Evolutionary conservation across 30 jellyfish, hydroid and myxozoan genomes (phyloP), one percentile per base, ranked within the genome.

Genomic region (Aurelia coerulea): DNA sequence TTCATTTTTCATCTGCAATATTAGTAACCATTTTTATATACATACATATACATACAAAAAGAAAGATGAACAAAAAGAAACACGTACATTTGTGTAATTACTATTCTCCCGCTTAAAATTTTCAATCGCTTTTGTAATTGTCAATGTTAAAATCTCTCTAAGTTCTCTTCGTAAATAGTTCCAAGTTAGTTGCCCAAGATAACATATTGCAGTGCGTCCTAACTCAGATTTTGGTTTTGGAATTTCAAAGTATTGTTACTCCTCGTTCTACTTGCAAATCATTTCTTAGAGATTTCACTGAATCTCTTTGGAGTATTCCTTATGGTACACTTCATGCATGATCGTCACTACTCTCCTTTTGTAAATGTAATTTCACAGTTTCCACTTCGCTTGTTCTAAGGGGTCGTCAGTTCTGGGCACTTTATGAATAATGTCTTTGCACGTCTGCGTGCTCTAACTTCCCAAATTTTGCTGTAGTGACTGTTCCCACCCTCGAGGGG

Each of bases 331-430:
- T 53, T 53, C 65, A 53, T 53, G 65, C 65, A 53, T 53, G 65
- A 53, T 53, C 65, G 65, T 53, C 65, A 16, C 0, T 16, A 53
- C 65, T 0, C 0, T 53, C 16, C 65, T 53, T 53, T 53, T 16
- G 65, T 53, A 53, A 53, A 53, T 53, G 65, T 53, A 53, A 53
- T 53, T 9, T 16, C 12, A 53, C 65, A 16, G 65, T 16, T 53
- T 53, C 65, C 65, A 53, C 65, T 53, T 53, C 65, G 65, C 65
- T 53, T 53, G 65, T 53, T 53, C 65, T 53, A 53, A 53, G 65
- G 65, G 65, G 0, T 53, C 65, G 12, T 53, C 65, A 53, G 16
- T 53, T 53, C 65, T 53, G 65, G 65, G 65, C 16, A 16, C 65
- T 53, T 53, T 53, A 53, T 53, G 65, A 16, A 16, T 53, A 53